These are phyloP conservation scores for Trichomalopsis sarcophagae DNA, from an alignment of 1,140 invertebrate genomes.

Conservation along the genomic window DNA sequence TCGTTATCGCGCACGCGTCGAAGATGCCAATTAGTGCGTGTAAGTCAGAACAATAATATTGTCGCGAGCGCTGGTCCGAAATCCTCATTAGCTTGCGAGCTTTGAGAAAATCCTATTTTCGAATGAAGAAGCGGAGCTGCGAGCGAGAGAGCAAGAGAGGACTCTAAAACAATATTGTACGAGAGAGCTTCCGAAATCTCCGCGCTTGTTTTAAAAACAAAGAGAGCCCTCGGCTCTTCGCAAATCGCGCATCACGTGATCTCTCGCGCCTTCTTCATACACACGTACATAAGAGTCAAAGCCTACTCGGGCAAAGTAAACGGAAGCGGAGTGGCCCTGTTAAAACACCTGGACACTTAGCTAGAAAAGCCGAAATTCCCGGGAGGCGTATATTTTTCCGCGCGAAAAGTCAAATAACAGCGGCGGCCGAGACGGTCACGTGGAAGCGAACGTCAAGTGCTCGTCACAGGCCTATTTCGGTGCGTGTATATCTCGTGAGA, in stretches of 20 bases:
- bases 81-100: too few species aligned
- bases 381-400: conserved; percentile 12
- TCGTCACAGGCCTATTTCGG: background rate
- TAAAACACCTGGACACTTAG: conserved; percentile 12
- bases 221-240: background rate
- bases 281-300: background rate
- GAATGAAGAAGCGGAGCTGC: background rate
- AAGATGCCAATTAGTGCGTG: too few species aligned
- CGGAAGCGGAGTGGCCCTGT: background rate
- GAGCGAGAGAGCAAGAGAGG: too few species aligned
- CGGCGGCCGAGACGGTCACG: too few species aligned
- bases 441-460: too few species aligned
- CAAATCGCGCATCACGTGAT: background rate
- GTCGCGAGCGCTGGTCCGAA: too few species aligned
- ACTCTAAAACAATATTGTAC: conserved; percentile 15
- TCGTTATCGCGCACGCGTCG: too few species aligned
- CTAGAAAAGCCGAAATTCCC: background rate
- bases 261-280: background rate
- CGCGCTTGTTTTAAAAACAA: conserved; percentile 22
- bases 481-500: conserved; percentile 17
- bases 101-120: background rate
- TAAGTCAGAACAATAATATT: too few species aligned
- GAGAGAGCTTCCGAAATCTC: conserved; percentile 1
- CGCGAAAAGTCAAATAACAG: conserved; percentile 34
- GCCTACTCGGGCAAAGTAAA: background rate